A percentile compares a stretch with the other conserved stretches of the same genome.
These are phyloP conservation scores for Chironex yamaguchii DNA, from an alignment of 30 jellyfish, hydroid and myxozoan genomes.

Conservation along the genomic window DNA sequence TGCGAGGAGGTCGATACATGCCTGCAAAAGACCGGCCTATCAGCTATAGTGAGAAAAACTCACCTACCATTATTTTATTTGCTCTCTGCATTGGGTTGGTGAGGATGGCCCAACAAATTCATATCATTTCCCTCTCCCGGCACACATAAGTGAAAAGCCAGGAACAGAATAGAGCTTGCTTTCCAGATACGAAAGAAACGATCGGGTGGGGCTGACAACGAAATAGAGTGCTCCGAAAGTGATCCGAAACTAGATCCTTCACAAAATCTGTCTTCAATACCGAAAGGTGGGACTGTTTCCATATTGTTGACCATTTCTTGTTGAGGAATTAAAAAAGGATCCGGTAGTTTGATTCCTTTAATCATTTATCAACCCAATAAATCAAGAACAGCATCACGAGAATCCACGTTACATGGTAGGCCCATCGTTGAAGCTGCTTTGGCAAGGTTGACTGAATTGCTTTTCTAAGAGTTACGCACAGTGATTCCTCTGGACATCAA, in stretches of 20 bases:
- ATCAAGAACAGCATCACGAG: conserved; percentile 46
- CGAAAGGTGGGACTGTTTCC: conserved; percentile 27
- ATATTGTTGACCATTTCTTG: conserved; percentile 41
- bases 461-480: conserved; percentile 11
- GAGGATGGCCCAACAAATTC: conserved; percentile 34
- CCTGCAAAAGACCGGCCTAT: conserved; percentile 26
- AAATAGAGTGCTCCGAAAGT: not conserved
- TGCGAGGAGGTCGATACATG: conserved; percentile 34
- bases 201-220: not conserved
- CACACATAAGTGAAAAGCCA: not conserved
- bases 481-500: conserved; percentile 51
- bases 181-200: not conserved
- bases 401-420: conserved; percentile 43
- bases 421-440: conserved; percentile 54
- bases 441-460: conserved; percentile 45
- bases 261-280: conserved; percentile 51
- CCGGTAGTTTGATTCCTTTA: conserved; percentile 44
- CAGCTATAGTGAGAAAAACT: conserved; percentile 11
- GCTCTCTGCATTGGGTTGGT: conserved; percentile 53
- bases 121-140: not conserved
- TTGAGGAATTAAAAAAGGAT: conserved; percentile 27
- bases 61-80: conserved; percentile 29
- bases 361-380: conserved; percentile 46
- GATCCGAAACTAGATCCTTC: too few species aligned
- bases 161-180: conserved; percentile 4